A percentile compares a stretch with the other conserved stretches of the same genome.
These are phyloP conservation scores for Dimorphilus gyrociliatus DNA, from an alignment of 2,888 invertebrate genomes.

Conservation along the genomic window DNA sequence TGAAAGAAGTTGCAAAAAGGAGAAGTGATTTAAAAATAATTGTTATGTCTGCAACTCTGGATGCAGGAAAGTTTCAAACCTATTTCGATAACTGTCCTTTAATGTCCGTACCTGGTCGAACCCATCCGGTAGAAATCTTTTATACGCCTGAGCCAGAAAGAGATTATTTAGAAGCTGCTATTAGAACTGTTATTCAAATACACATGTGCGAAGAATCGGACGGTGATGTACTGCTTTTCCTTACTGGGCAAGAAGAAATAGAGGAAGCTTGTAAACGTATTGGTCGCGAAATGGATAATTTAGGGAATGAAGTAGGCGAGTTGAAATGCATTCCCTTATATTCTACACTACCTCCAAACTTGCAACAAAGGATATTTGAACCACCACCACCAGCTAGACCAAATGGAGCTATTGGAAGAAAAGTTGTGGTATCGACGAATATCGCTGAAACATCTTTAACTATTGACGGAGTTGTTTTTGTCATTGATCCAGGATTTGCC, in stretches of 20 bases:
- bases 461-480: constrained; percentile 97
- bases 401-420: constrained; percentile 74
- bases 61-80: constrained; percentile 97
- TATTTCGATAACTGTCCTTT: constrained; percentile 93
- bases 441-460: constrained; percentile 98
- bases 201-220: constrained; percentile 57
- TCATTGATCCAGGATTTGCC: constrained; percentile 97
- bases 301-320: constrained; percentile 91
- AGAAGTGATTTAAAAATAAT: constrained; percentile 82
- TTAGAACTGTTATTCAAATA: constrained; percentile 88
- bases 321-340: constrained; percentile 95
- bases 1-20: constrained; percentile 85
- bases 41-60: constrained; percentile 96
- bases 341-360: constrained; percentile 88
- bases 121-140: constrained; percentile 91
- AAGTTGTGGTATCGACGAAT: constrained; percentile 93
- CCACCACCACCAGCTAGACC: constrained; percentile 76
- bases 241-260: constrained; percentile 74
- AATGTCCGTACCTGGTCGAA: constrained; percentile 93
- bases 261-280: constrained; percentile 97
- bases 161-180: constrained; percentile 95
- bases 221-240: constrained; percentile 79
- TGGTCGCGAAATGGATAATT: constrained; percentile 80
- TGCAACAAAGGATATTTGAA: constrained; percentile 94
- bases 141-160: constrained; percentile 96